These are phyloP conservation scores for Sebastiscus tertius DNA, from an alignment of 2,797 vertebrate species.

Conservation along the genomic window DNA sequence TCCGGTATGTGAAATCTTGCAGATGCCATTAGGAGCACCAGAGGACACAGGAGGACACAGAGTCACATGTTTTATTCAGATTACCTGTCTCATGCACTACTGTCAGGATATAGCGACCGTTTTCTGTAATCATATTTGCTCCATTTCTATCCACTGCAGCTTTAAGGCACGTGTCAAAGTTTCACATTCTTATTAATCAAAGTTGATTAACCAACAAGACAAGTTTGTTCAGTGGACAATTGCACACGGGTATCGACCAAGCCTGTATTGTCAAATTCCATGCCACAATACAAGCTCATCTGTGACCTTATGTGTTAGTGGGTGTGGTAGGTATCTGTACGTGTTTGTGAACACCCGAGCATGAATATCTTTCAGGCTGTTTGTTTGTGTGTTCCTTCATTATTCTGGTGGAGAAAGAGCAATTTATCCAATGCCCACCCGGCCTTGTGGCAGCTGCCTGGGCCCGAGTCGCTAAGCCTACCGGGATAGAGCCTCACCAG, in stretches of 20 bases:
- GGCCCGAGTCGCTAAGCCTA: conserved; percentile 68
- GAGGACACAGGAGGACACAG: no score
- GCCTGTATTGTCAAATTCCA: background rate
- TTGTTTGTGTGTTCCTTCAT: conserved; percentile 41
- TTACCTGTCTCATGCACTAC: no score
- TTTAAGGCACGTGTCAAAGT: background rate
- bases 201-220: conserved; percentile 14
- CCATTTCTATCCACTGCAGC: no score
- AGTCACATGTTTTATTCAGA: no score
- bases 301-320: background rate
- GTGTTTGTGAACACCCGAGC: background rate
- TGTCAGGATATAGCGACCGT: no score
- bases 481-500: conserved; percentile 65
- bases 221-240: conserved; percentile 23
- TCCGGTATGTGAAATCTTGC: no score
- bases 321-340: conserved; percentile 11
- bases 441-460: conserved; percentile 61
- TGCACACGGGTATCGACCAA: conserved; percentile 12
- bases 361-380: conserved; percentile 11
- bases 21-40: no score
- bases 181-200: background rate
- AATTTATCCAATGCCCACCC: conserved; percentile 52
- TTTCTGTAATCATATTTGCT: no score
- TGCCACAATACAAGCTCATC: background rate
- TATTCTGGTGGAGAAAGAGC: conserved; percentile 41